Percentiles rank a stretch among this genome's conserved stretches.
phyloP scores from a whole-genome alignment of 2,113 vertebrate genomes.

The Dolichallabes microphthalmus region DNA sequence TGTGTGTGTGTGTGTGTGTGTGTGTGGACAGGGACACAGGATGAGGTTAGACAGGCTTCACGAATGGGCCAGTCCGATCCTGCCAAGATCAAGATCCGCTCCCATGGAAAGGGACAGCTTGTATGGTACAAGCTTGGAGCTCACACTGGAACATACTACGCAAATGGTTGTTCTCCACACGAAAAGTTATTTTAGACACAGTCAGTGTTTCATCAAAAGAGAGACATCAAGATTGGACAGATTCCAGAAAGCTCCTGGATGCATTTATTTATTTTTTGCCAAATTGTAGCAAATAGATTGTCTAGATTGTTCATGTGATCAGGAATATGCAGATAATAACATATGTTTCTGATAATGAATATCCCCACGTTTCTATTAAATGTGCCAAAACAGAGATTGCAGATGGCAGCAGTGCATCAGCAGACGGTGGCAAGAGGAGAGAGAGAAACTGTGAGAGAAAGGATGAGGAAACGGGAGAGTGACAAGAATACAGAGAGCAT shows the following conservation, averaged over 20 bases:
- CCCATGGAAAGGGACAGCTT: slow-evolving; percentile 44
- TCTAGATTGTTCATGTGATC: slow-evolving; percentile 27
- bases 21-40: slow-evolving; percentile 38
- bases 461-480: slow-evolving; percentile 18
- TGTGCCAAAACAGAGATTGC: slow-evolving; percentile 40
- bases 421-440: slow-evolving; percentile 8
- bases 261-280: not conserved
- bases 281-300: slow-evolving; percentile 27
- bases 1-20: slow-evolving; percentile 9
- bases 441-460: not conserved
- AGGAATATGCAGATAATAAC: slow-evolving; percentile 36
- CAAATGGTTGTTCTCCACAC: slow-evolving; percentile 39
- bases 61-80: slow-evolving; percentile 23
- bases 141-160: slow-evolving; percentile 49
- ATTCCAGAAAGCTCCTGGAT: slow-evolving; percentile 27
- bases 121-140: slow-evolving; percentile 47
- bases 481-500: slow-evolving; percentile 44
- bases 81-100: slow-evolving; percentile 55
- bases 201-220: slow-evolving; percentile 28
- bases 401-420: slow-evolving; percentile 29
- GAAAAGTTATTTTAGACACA: slow-evolving; percentile 23
- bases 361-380: slow-evolving; percentile 5
- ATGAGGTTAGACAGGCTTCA: slow-evolving; percentile 51
- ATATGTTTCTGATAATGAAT: slow-evolving; percentile 47
- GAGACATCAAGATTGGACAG: slow-evolving; percentile 1